Percentiles rank a stretch among this genome's conserved stretches.
phyloP scores from a whole-genome alignment of 2,113 vertebrate species.

The Mohoua ochrocephala region DNA sequence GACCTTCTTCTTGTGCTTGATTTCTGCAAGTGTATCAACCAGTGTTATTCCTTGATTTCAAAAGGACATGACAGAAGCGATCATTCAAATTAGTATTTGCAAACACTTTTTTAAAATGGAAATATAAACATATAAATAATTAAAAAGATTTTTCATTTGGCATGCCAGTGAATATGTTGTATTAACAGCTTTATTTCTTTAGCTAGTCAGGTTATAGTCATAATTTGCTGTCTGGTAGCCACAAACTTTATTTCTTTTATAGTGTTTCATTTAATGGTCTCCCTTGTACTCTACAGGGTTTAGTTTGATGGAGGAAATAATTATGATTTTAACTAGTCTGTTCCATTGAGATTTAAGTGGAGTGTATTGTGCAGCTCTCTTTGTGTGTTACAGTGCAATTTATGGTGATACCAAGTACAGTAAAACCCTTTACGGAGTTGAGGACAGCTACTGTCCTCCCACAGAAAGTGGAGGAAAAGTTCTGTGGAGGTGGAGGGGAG shows the following conservation, averaged over 20 bases:
- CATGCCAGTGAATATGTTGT: background rate
- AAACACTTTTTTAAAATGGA: background rate
- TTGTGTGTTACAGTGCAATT: background rate
- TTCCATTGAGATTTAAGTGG: conserved; percentile 13
- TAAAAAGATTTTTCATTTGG: background rate
- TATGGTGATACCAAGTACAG: background rate
- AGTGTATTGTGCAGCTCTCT: background rate
- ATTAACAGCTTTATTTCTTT: conserved; percentile 20
- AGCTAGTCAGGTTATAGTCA: background rate
- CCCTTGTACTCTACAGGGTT: conserved; percentile 25
- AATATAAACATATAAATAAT: background rate
- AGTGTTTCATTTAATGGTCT: conserved; percentile 49
- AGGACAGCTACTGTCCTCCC: conserved; percentile 34
- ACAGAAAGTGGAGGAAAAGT: background rate
- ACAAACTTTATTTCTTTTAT: conserved; percentile 36
- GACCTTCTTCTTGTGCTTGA: background rate
- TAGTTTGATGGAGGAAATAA: conserved; percentile 51
- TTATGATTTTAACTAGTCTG: conserved; percentile 44
- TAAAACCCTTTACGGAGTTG: conserved; percentile 6
- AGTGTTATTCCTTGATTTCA: background rate
- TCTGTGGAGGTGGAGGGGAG: background rate
- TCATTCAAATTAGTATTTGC: background rate
- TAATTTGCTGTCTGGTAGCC: conserved; percentile 40
- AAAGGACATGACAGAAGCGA: background rate
- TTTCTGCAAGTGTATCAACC: background rate